These are phyloP conservation scores for Trachelus stipa DNA, from an alignment of 2,888 invertebrate genomes.

Conservation along the genomic window DNA sequence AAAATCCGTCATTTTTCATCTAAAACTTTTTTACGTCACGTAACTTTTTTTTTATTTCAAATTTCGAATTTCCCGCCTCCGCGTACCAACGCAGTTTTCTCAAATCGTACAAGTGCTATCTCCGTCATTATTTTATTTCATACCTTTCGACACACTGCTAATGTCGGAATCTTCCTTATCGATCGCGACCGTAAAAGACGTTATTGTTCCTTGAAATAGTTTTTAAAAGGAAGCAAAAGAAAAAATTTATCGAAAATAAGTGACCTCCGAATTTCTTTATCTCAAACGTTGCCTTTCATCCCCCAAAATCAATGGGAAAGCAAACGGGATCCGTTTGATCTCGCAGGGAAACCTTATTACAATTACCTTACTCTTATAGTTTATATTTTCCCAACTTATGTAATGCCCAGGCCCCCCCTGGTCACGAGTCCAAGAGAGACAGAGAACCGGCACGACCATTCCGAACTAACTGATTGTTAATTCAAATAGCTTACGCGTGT, in stretches of 20 bases:
- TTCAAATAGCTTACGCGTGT: too few species aligned
- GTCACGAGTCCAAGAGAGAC: too few species aligned
- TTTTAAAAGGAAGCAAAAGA: background rate
- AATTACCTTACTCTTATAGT: too few species aligned
- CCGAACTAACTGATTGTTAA: too few species aligned
- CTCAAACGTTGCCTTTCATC: background rate
- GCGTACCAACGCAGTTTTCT: background rate
- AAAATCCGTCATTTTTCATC: background rate
- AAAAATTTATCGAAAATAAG: background rate
- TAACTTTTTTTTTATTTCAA: background rate
- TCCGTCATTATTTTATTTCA: background rate
- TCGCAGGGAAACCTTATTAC: background rate
- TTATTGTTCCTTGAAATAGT: background rate
- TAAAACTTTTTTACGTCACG: background rate
- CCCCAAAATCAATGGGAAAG: background rate
- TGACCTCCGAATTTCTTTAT: background rate
- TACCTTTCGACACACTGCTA: background rate
- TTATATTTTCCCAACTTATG: too few species aligned
- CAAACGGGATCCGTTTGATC: background rate
- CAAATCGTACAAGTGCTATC: background rate
- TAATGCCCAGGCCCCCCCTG: too few species aligned
- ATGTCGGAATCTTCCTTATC: background rate
- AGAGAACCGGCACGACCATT: too few species aligned
- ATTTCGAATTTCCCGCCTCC: background rate
- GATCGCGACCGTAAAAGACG: background rate